A percentile compares a stretch with the other conserved stretches of the same genome.
phyloP scores from a whole-genome alignment of 1,140 invertebrate genomes.

The Calliphora vicina region DNA sequence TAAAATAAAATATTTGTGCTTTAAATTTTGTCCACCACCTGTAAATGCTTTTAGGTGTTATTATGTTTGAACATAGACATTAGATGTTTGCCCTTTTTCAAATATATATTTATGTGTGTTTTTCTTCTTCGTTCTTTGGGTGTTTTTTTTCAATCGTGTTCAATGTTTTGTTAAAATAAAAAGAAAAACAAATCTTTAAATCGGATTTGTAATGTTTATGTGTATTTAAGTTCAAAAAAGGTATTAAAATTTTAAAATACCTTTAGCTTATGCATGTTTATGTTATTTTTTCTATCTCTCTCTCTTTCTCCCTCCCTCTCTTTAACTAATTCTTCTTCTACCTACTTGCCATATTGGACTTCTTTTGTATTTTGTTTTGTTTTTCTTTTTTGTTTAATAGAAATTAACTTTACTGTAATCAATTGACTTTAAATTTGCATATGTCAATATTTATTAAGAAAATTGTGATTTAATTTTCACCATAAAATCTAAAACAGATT shows the following conservation, averaged over 20 bases:
- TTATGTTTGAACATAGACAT: not conserved
- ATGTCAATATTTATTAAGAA: too few relatives aligned
- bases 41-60: not conserved
- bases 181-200: not conserved
- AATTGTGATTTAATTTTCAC: too few relatives aligned
- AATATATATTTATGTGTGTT: not conserved
- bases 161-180: not conserved
- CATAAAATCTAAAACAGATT: too few relatives aligned
- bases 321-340: too few relatives aligned
- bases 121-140: not conserved
- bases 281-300: not conserved
- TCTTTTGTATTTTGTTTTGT: not conserved
- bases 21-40: not conserved
- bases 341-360: not conserved
- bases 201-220: conserved; percentile 16
- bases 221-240: conserved; percentile 1
- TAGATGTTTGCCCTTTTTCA: not conserved
- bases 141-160: not conserved
- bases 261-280: not conserved
- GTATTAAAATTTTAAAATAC: not conserved
- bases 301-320: too few relatives aligned
- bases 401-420: not conserved
- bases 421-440: too few relatives aligned
- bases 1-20: not conserved
- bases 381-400: not conserved